Evolutionary conservation across 30 jellyfish, hydroid and myxozoan species (phyloP), one percentile per base, ranked within the genome.

Genomic region (Morbakka virulenta): DNA sequence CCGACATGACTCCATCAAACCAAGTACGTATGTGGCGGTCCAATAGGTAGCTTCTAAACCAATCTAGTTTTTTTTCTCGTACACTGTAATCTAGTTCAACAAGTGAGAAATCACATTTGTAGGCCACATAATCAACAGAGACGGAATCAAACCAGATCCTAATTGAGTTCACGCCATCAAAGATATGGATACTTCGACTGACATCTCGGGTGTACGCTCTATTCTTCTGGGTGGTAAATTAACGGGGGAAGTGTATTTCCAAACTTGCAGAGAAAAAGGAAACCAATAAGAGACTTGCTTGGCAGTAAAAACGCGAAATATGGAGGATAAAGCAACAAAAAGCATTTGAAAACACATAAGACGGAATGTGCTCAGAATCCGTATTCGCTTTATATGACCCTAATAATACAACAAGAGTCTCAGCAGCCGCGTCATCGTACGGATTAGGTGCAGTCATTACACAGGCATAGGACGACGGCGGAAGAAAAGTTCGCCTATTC

Each of bases 371-470:
- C 3, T 32, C n/a, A 61, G 53, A 62, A 13, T 71, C 69, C 27
- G 48, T 77, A 20, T 35, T 77, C 14, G 81, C 80, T 31, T 4
- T 64, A 6, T 64, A 64, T 64, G 76, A 64, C 21, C 4, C 13
- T 4, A 77, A 77, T 26, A 30, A 64, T 20, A 50, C 48, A 63
- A 77, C 71, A 52, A 77, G 63, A 49, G 48, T 77, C 62, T 28
- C 81, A n/a, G 77, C 76, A 23, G 90, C 65, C 50, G 90, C 90
- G n/a, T 64, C 83, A 36, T 35, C 74, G 9, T 65, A 79, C 50
- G 90, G 83, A 30, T 53, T 79, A 26, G 90, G 85, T 2, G 90
- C 81, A 22, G 85, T 79, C 21, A 66, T 79, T 22, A 32, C 21
- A n/a, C 90, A 79, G 50, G 64, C 28, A 2, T 67, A 79, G 32